Conservation (phyloP, 2,113 vertebrate genomes). For the Oryzias javanicus region DNA sequence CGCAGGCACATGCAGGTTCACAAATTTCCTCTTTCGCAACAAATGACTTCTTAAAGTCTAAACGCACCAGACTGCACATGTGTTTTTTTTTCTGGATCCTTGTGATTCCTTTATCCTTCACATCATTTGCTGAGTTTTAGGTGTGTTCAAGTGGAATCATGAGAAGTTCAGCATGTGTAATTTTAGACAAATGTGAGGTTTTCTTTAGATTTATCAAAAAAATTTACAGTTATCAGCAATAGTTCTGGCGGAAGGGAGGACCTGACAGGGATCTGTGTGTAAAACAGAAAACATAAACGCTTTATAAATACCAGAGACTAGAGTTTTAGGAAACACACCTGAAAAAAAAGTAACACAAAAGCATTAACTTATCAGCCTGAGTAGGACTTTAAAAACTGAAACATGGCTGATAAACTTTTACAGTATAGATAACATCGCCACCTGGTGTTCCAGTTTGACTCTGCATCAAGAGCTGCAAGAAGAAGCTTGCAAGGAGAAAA, state of each 20-base stretch:
- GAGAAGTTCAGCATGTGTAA: conserved; percentile 18
- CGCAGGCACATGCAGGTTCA: conserved; percentile 28
- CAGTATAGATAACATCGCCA: conserved; percentile 26
- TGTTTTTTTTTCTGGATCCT: neutral
- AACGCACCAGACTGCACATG: neutral
- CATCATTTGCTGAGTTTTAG: neutral
- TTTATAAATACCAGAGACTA: conserved; percentile 14
- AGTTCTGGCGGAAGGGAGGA: conserved; percentile 22
- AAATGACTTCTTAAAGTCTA: neutral
- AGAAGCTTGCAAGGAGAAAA: neutral
- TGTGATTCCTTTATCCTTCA: neutral
- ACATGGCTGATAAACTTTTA: too few species aligned
- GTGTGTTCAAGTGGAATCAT: conserved; percentile 5
- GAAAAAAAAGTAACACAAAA: neutral
- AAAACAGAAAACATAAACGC: conserved; percentile 54
- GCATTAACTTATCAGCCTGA: neutral
- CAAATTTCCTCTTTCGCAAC: conserved; percentile 10
- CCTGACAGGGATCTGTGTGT: conserved; percentile 57
- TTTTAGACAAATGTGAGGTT: conserved; percentile 17
- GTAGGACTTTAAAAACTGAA: neutral
- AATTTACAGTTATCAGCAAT: conserved; percentile 24
- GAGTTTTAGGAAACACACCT: too few species aligned
- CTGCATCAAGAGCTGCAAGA: neutral
- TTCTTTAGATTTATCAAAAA: conserved; percentile 22
- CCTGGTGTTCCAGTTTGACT: conserved; percentile 23